phyloP scores from a whole-genome alignment of 1,140 invertebrate genomes.

The Thaumatotibia leucotreta region DNA sequence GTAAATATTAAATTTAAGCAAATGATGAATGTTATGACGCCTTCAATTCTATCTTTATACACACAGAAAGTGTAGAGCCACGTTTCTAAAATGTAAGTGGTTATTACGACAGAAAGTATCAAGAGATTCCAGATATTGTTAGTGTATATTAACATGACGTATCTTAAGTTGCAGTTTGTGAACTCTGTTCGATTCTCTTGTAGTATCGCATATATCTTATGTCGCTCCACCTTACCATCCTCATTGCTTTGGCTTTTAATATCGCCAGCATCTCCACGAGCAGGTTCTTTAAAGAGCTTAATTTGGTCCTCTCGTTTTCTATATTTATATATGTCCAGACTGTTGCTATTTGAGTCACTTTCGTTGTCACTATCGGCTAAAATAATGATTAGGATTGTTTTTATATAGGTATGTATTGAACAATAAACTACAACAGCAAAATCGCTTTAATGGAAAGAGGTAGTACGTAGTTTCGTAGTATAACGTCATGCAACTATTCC shows the following conservation, averaged over 20 bases:
- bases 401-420: background rate
- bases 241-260: constrained; percentile 24
- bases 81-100: constrained; percentile 52
- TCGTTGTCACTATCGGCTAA: constrained; percentile 17
- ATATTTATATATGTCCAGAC: constrained; percentile 50
- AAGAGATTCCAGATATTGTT: constrained; percentile 57
- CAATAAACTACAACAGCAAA: no score
- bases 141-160: constrained; percentile 52
- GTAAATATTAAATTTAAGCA: constrained; percentile 53
- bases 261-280: constrained; percentile 17
- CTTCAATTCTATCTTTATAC: constrained; percentile 37
- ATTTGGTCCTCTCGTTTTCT: constrained; percentile 38
- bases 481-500: no score
- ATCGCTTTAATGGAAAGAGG: no score
- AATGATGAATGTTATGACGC: constrained; percentile 41
- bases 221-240: constrained; percentile 40
- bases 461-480: no score
- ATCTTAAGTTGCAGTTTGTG: constrained; percentile 44
- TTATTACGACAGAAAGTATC: constrained; percentile 44
- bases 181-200: constrained; percentile 59
- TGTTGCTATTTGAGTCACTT: constrained; percentile 23
- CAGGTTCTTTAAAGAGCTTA: constrained; percentile 28
- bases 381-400: background rate
- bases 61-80: constrained; percentile 56
- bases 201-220: constrained; percentile 58